Conservation (phyloP, 2,888 invertebrate genomes). For the Tiliacea aurago region DNA sequence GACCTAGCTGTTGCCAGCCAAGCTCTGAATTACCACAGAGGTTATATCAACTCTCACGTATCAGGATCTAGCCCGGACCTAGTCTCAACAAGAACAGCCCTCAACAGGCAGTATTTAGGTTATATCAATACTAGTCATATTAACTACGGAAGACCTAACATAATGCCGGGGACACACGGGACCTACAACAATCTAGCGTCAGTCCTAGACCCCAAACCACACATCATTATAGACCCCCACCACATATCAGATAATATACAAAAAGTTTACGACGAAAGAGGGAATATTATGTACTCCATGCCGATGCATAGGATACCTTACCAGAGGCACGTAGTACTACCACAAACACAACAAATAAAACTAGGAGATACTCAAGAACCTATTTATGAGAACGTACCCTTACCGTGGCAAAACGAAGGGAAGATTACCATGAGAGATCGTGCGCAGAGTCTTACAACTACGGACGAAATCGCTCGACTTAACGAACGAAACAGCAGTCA, state of each 20-base stretch:
- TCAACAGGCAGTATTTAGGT: slow-evolving; percentile 87
- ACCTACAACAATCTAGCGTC: slow-evolving; percentile 94
- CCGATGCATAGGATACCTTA: slow-evolving; percentile 88
- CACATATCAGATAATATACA: slow-evolving; percentile 91
- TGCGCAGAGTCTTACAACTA: slow-evolving; percentile 93
- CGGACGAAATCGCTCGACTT: slow-evolving; percentile 91
- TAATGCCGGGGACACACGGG: slow-evolving; percentile 91
- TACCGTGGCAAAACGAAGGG: slow-evolving; percentile 91
- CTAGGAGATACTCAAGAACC: slow-evolving; percentile 91
- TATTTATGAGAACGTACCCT: slow-evolving; percentile 95
- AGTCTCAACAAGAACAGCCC: slow-evolving; percentile 93
- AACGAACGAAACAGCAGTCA: slow-evolving; percentile 85
- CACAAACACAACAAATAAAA: slow-evolving; percentile 84
- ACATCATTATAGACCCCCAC: slow-evolving; percentile 91
- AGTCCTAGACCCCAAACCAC: slow-evolving; percentile 87
- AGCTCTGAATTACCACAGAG: slow-evolving; percentile 86
- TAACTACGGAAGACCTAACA: slow-evolving; percentile 75
- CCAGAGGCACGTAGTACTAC: slow-evolving; percentile 88
- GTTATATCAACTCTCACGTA: slow-evolving; percentile 90
- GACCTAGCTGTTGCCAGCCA: slow-evolving; percentile 94
- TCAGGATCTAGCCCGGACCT: slow-evolving; percentile 95
- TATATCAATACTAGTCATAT: slow-evolving; percentile 82
- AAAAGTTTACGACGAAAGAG: slow-evolving; percentile 91
- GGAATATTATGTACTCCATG: slow-evolving; percentile 92
- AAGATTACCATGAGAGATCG: slow-evolving; percentile 82